Percentiles rank a stretch among this genome's conserved stretches.
Conservation (phyloP, 2,888 invertebrate genomes). For the Phlogophora meticulosa region DNA sequence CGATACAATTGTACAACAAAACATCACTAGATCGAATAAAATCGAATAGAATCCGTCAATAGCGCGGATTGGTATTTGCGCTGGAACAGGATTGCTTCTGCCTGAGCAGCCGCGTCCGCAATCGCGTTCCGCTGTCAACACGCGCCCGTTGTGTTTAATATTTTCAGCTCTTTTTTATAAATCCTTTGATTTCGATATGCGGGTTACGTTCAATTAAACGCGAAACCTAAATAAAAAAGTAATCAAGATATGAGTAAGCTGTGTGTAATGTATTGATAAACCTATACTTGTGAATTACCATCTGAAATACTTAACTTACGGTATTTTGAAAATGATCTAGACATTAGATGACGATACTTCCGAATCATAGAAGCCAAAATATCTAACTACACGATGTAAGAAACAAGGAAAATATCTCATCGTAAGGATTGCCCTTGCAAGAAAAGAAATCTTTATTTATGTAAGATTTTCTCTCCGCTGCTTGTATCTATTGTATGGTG, state of each 20-base stretch:
- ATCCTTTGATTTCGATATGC: slow-evolving; percentile 43
- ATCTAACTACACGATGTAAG: too few relatives aligned
- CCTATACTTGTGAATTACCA: too few relatives aligned
- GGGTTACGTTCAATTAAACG: slow-evolving; percentile 23
- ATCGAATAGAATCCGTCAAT: slow-evolving; percentile 74
- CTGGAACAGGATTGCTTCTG: slow-evolving; percentile 76
- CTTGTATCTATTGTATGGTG: slow-evolving; percentile 49
- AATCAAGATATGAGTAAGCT: too few relatives aligned
- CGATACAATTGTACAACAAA: slow-evolving; percentile 39
- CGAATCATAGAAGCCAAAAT: too few relatives aligned
- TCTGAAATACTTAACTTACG: too few relatives aligned
- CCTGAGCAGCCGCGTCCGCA: slow-evolving; percentile 72
- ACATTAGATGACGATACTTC: too few relatives aligned
- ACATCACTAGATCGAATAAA: slow-evolving; percentile 70
- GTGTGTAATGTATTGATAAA: too few relatives aligned
- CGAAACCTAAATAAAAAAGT: too few relatives aligned
- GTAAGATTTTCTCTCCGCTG: slow-evolving; percentile 12
- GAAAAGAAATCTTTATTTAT: slow-evolving; percentile 9
- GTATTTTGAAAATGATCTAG: too few relatives aligned
- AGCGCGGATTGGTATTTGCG: slow-evolving; percentile 75
- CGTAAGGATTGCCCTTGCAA: not conserved
- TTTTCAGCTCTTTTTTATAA: slow-evolving; percentile 42
- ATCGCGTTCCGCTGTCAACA: slow-evolving; percentile 72
- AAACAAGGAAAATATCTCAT: not conserved
- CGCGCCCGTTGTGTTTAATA: slow-evolving; percentile 60